Conservation (phyloP, 2,888 invertebrate genomes). For the Tuta absoluta region DNA sequence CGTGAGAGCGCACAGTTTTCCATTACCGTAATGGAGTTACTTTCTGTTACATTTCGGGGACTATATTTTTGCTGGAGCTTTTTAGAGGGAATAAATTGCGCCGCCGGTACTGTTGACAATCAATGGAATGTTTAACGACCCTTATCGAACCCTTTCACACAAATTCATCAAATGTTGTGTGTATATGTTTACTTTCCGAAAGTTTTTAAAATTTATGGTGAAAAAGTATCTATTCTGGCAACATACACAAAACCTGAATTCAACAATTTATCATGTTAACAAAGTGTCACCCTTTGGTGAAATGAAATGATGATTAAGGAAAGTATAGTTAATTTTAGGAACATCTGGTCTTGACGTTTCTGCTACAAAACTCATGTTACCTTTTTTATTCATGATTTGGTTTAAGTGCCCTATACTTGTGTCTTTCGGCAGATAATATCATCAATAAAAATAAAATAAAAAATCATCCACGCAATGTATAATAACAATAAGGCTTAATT, state of each 20-base stretch:
- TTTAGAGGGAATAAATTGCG: conserved; percentile 16
- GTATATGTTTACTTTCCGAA: background rate
- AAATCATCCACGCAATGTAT: too few species aligned
- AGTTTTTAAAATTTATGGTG: background rate
- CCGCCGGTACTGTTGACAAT: background rate
- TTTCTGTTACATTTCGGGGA: conserved; percentile 65
- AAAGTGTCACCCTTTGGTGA: background rate
- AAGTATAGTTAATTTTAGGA: too few species aligned
- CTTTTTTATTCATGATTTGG: too few species aligned
- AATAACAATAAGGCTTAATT: too few species aligned
- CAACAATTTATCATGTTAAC: background rate
- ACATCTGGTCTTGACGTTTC: too few species aligned
- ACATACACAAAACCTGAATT: too few species aligned
- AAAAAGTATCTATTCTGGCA: too few species aligned
- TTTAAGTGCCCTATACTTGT: too few species aligned
- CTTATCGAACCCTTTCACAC: conserved; percentile 7
- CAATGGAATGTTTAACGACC: conserved; percentile 6
- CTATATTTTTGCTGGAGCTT: conserved; percentile 46
- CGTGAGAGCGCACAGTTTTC: conserved; percentile 48
- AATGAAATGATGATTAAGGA: too few species aligned
- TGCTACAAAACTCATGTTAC: too few species aligned
- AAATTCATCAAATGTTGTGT: background rate
- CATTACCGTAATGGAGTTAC: conserved; percentile 57
- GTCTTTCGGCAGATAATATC: too few species aligned
- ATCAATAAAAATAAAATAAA: too few species aligned